Evolutionary conservation across 2,797 vertebrate genomes (phyloP), one percentile per base, ranked within the genome.

Genomic region (Coilia nasus): DNA sequence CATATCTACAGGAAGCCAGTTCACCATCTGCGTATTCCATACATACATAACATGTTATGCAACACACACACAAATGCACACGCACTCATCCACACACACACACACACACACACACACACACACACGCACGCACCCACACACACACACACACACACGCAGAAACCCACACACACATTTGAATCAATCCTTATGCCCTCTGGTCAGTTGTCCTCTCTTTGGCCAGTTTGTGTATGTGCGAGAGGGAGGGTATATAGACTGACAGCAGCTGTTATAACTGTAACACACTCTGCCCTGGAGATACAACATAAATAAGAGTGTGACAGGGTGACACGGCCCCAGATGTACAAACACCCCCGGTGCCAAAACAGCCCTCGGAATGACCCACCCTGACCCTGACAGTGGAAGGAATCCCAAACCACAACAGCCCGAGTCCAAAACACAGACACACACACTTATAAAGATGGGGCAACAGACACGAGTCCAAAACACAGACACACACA

Each of bases 51-150:
- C 50, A 54, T 14, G 14, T 54, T 54, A 54, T 54, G 7, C 7
- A 54, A 54, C 9, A 9, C 50, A 54, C 46, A 47, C 46, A n/a
- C n/a, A 4, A 47, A 47, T 59, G 57, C 59, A 44, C 57, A 56
- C 64, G 83, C 81, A 56, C 82, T 59, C 84, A 82, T 47, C 10
- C 50, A 84, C 81, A 44, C 62, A 19, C 17, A 44, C 85, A 59
- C n/a, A 78, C 62, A 60, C 35, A 83, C 1, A 2, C 46, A 81
- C 75, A 17, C 44, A 54, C 54, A 47, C 59, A 54, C 81, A 23
- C 25, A 80, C 28, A 80, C 28, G 23, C 41, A 81, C n/a, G 28
- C 41, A 46, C 84, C 60, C 2, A 60, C n/a, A 60, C 1, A 19
- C 67, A 17, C 28, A 15, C 57, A 25, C 60, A 62, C 60, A 62